A percentile compares a stretch with the other conserved stretches of the same genome.
Evolutionary conservation across 2,797 vertebrate genomes (phyloP).

Genomic region (Ammospiza maritima): DNA sequence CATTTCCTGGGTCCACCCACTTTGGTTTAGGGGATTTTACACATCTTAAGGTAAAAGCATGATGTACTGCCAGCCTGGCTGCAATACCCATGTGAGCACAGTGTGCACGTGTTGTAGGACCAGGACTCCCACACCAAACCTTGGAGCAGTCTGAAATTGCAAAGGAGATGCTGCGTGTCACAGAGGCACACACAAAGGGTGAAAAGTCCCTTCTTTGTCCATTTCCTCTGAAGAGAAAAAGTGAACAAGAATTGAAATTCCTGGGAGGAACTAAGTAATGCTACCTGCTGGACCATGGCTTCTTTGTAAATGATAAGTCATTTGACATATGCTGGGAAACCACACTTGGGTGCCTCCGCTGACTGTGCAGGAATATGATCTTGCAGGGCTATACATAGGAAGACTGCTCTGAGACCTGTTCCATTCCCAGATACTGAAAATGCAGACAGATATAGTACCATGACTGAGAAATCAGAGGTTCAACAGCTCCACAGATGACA

Average conservation of each 20-base stretch:
- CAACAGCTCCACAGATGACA: not conserved
- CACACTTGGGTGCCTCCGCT: not conserved
- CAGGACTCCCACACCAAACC: not conserved
- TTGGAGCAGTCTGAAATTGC: not conserved
- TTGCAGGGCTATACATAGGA: not conserved
- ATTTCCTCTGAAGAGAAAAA: not conserved
- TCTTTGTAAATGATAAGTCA: not conserved
- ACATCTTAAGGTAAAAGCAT: not conserved
- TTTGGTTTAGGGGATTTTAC: not conserved
- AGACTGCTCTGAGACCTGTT: not conserved
- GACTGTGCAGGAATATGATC: not conserved
- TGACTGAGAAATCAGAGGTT: not conserved
- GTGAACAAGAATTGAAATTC: not conserved
- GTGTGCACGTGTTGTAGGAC: accelerated
- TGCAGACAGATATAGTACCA: not conserved
- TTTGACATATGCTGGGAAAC: not conserved
- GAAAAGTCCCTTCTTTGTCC: not conserved
- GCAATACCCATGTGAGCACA: not conserved
- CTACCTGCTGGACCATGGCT: not conserved
- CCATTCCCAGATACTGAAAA: not conserved
- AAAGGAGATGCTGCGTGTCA: not conserved
- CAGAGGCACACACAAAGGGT: not conserved
- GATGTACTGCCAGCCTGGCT: not conserved
- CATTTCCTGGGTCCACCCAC: not conserved
- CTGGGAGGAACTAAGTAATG: not conserved